These are phyloP conservation scores for Australoheros scitulus DNA, from an alignment of 2,113 vertebrate genomes.

Conservation along the genomic window DNA sequence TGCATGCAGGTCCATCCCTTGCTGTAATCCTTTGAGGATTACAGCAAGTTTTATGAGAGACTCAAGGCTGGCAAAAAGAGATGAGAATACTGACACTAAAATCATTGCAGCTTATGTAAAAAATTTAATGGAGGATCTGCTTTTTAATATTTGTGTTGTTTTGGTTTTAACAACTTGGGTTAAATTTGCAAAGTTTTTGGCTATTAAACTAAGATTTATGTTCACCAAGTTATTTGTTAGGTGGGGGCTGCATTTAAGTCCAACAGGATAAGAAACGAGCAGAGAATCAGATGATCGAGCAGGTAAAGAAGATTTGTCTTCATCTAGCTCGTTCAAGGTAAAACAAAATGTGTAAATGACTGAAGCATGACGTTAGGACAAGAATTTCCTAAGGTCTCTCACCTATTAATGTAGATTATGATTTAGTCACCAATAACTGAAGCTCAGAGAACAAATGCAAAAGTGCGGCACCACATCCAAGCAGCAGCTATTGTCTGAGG, in stretches of 20 bases:
- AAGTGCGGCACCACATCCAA: constrained; percentile 18
- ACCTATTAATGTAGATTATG: background rate
- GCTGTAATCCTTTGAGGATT: constrained; percentile 19
- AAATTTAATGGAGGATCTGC: background rate
- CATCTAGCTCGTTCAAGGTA: background rate
- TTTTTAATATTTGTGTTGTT: background rate
- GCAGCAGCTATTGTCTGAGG: constrained; percentile 23
- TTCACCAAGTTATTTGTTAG: background rate
- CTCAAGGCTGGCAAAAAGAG: background rate
- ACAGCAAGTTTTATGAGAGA: constrained; percentile 6
- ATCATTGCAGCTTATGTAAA: background rate
- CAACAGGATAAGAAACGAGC: background rate
- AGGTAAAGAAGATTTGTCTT: background rate
- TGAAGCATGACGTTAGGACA: background rate
- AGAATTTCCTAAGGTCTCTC: background rate
- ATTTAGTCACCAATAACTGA: background rate
- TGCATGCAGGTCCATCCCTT: background rate
- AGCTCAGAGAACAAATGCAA: background rate
- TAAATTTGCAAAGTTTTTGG: background rate
- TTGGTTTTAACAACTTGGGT: background rate
- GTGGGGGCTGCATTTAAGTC: background rate
- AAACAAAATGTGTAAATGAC: background rate
- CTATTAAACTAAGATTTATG: background rate
- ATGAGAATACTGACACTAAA: background rate
- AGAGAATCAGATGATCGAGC: background rate